Conservation (phyloP, 2,797 vertebrate genomes). For the Falco cherrug region DNA sequence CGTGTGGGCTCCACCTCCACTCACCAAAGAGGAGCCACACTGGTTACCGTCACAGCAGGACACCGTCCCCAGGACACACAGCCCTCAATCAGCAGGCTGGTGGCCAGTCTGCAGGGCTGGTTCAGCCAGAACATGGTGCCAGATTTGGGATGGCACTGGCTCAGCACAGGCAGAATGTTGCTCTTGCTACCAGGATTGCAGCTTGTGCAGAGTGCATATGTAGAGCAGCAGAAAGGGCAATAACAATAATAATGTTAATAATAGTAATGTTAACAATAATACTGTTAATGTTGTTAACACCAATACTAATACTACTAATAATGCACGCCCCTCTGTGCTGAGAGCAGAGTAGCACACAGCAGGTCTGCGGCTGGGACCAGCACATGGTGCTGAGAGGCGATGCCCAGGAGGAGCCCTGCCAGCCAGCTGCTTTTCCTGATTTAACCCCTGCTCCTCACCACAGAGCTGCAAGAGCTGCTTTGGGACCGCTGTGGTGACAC, state of each 20-base stretch:
- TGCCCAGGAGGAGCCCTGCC: neutral
- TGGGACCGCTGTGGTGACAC: neutral
- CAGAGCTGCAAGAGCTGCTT: neutral
- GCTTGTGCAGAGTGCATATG: neutral
- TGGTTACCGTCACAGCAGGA: neutral
- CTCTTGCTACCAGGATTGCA: neutral
- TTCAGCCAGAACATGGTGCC: neutral
- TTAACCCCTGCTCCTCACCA: neutral
- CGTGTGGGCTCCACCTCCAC: accelerated
- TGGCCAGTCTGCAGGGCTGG: neutral
- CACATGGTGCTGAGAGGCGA: neutral
- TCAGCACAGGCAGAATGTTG: neutral
- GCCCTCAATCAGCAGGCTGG: neutral
- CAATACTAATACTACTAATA: no score
- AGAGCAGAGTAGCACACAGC: neutral
- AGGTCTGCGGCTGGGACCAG: neutral
- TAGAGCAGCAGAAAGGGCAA: neutral
- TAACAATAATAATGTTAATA: no score
- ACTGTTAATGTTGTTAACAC: no score
- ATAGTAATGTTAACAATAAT: no score
- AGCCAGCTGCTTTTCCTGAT: neutral
- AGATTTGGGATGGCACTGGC: neutral
- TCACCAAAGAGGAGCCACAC: neutral
- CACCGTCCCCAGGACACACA: neutral
- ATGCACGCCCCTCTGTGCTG: neutral